Percentiles rank a stretch among this genome's conserved stretches.
Evolutionary conservation across 2,888 invertebrate species (phyloP).

Genomic region (Clitarchus hookeri): DNA sequence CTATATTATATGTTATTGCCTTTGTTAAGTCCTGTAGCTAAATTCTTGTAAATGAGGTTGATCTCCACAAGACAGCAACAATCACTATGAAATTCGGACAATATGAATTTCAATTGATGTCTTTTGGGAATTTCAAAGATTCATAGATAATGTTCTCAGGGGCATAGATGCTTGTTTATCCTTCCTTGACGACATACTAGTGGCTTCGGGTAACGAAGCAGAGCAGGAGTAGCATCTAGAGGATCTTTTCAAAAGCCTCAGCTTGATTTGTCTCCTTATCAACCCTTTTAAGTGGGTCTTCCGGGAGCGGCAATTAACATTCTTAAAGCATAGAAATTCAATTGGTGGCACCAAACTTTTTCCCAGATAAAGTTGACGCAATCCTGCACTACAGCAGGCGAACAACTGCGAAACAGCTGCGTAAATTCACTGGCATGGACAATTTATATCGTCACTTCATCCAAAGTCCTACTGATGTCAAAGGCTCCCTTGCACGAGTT

Average conservation of each 20-base stretch:
- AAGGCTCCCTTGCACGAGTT: background rate
- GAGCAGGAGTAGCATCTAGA: background rate
- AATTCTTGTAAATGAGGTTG: too few relatives aligned
- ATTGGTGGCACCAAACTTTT: background rate
- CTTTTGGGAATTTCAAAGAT: constrained; percentile 36
- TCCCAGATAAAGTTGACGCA: background rate
- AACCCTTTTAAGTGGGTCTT: too few relatives aligned
- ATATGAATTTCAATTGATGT: constrained; percentile 36
- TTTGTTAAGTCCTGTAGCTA: too few relatives aligned
- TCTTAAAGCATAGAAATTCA: background rate
- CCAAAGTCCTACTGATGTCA: too few relatives aligned
- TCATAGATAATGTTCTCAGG: constrained; percentile 30
- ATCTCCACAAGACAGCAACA: too few relatives aligned
- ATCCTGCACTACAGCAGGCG: background rate
- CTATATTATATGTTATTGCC: too few relatives aligned
- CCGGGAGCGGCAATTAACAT: background rate
- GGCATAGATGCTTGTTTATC: constrained; percentile 21
- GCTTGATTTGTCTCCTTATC: too few relatives aligned
- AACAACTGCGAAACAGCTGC: too few relatives aligned
- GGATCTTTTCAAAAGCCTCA: background rate
- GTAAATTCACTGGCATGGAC: too few relatives aligned
- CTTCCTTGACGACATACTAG: constrained; percentile 32
- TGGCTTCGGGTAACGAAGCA: background rate
- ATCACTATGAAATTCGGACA: too few relatives aligned
- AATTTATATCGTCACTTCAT: too few relatives aligned